Conservation (phyloP, 2,797 vertebrate species). For the Ceyx erithaca region DNA sequence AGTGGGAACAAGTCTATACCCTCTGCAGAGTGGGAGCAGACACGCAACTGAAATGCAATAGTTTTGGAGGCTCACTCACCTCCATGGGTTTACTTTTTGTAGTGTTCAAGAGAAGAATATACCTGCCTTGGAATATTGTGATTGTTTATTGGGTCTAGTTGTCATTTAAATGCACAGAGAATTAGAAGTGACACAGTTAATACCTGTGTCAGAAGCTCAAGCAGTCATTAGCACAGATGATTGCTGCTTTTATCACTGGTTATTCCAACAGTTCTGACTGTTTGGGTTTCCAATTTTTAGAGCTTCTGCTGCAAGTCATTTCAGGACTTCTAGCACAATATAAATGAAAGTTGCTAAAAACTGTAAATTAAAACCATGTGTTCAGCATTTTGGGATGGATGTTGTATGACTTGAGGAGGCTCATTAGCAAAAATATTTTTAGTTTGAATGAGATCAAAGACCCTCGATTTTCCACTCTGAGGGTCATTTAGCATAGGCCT, state of each 20-base stretch:
- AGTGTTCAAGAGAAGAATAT: neutral
- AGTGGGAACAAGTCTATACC: neutral
- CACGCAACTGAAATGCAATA: neutral
- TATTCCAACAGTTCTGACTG: neutral
- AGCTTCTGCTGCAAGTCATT: slow-evolving; percentile 72
- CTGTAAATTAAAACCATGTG: slow-evolving; percentile 80
- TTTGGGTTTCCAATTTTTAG: slow-evolving; percentile 33
- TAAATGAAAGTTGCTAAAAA: slow-evolving; percentile 79
- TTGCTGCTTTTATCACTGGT: neutral
- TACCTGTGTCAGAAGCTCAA: neutral
- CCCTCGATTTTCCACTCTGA: slow-evolving; percentile 36
- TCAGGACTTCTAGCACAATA: slow-evolving; percentile 61
- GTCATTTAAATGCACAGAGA: neutral
- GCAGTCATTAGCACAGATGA: neutral
- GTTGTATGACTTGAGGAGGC: slow-evolving; percentile 36
- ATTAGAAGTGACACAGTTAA: neutral
- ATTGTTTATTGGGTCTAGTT: neutral
- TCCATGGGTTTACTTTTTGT: neutral
- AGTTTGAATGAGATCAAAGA: slow-evolving; percentile 58
- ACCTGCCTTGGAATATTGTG: neutral
- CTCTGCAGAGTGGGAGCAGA: neutral
- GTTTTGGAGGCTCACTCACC: neutral
- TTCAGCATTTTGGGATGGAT: slow-evolving; percentile 51
- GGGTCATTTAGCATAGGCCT: slow-evolving; percentile 24
- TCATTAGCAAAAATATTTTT: slow-evolving; percentile 58